phyloP scores from a whole-genome alignment of 2,797 vertebrate genomes.

The Sebastes alutus region DNA sequence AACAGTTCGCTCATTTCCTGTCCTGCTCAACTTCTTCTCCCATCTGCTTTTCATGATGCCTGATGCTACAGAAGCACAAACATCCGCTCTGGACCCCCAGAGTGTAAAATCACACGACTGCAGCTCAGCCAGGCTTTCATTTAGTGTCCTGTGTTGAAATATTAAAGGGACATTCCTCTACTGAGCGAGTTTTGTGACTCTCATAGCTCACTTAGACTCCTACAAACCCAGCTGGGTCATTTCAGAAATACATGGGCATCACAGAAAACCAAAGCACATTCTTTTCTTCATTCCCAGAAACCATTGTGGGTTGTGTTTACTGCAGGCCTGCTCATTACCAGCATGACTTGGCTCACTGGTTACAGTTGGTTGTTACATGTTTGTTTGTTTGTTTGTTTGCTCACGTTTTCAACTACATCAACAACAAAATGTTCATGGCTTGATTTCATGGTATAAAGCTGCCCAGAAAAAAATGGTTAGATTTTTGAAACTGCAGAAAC shows the following conservation, averaged over 20 bases:
- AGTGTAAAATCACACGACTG: neutral
- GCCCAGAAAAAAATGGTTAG: neutral
- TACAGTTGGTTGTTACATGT: no score
- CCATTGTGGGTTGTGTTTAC: neutral
- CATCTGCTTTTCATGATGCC: slow-evolving; percentile 48
- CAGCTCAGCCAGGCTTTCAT: neutral
- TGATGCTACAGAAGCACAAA: slow-evolving; percentile 9
- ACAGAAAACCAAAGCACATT: neutral
- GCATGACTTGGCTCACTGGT: no score
- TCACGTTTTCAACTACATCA: no score
- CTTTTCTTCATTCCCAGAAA: neutral
- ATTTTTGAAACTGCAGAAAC: no score
- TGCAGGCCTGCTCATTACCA: neutral
- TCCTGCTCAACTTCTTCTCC: slow-evolving; percentile 1
- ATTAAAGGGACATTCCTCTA: neutral
- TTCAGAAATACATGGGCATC: neutral
- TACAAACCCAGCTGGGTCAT: neutral
- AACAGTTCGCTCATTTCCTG: neutral
- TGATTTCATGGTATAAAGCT: neutral
- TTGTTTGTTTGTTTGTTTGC: no score
- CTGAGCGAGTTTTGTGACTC: neutral
- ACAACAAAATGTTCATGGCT: no score
- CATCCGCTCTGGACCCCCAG: slow-evolving; percentile 18
- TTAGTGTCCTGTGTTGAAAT: neutral
- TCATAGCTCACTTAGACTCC: neutral